These are phyloP conservation scores for Drosophila lowei DNA, from an alignment of 1,140 invertebrate genomes.

Conservation along the genomic window DNA sequence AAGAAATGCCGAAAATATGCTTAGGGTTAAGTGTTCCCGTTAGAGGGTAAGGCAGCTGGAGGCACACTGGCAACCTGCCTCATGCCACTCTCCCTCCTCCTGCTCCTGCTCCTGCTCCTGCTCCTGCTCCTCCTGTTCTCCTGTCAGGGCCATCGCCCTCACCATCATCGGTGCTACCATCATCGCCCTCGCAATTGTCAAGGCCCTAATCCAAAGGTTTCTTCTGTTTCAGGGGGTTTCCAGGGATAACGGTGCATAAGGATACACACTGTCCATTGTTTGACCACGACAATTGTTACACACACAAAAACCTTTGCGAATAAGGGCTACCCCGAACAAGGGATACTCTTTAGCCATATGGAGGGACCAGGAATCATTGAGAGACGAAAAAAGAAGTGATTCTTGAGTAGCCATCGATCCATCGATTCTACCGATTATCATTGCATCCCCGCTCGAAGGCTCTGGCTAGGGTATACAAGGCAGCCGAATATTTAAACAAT, in stretches of 20 bases:
- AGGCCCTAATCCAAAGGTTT: constrained; percentile 35
- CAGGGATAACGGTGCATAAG: constrained; percentile 38
- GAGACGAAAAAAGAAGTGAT: neutral
- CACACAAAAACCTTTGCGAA: constrained; percentile 42
- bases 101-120: constrained; percentile 29
- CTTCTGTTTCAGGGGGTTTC: constrained; percentile 7
- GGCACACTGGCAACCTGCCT: too few species aligned
- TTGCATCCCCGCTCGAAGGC: too few species aligned
- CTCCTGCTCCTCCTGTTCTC: constrained; percentile 15
- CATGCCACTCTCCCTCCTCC: neutral
- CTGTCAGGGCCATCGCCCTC: neutral
- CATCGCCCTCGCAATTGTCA: constrained; percentile 34
- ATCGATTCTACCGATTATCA: too few species aligned
- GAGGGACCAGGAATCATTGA: too few species aligned
- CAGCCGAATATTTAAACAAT: neutral
- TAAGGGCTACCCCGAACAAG: neutral
- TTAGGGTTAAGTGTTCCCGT: constrained; percentile 81
- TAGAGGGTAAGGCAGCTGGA: constrained; percentile 60
- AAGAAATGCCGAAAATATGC: constrained; percentile 56
- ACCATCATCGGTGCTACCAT: too few species aligned
- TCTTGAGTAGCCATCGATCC: neutral
- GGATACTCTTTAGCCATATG: neutral
- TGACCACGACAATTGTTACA: constrained; percentile 7
- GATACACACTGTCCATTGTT: constrained; percentile 33
- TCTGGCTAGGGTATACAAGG: neutral